phyloP scores from a whole-genome alignment of 2,888 invertebrate species.

The Clitarchus hookeri region DNA sequence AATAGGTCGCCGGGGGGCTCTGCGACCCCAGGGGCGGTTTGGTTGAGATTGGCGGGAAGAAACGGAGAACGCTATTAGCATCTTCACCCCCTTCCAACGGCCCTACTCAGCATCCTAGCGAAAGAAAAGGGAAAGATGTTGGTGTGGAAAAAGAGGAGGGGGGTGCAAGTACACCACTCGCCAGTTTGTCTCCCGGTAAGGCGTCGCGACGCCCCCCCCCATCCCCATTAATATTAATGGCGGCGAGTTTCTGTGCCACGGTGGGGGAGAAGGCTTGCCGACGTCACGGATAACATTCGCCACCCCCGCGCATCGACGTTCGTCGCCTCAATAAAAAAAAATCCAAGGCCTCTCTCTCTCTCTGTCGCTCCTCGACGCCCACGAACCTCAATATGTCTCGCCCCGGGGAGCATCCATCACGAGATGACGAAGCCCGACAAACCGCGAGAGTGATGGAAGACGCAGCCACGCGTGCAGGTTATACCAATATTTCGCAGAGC shows the following conservation, averaged over 20 bases:
- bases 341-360: neutral
- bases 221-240: neutral
- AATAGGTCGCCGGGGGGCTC: neutral
- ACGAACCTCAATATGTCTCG: too few relatives aligned
- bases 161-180: neutral
- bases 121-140: neutral
- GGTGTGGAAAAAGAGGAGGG: neutral
- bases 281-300: neutral
- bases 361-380: neutral
- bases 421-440: neutral
- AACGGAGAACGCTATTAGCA: neutral
- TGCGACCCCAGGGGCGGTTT: neutral
- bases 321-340: neutral
- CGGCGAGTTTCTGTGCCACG: neutral
- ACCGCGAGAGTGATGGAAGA: neutral
- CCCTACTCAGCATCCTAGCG: too few relatives aligned
- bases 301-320: neutral
- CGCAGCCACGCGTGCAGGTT: neutral
- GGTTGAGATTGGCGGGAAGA: neutral
- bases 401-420: neutral
- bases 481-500: too few relatives aligned
- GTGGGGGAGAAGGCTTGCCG: neutral
- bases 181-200: conserved; percentile 7
- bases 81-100: neutral
- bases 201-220: neutral